Base-by-base conservation (phyloP, 2,113 vertebrate species). In the Seriola rivoliana region DNA sequence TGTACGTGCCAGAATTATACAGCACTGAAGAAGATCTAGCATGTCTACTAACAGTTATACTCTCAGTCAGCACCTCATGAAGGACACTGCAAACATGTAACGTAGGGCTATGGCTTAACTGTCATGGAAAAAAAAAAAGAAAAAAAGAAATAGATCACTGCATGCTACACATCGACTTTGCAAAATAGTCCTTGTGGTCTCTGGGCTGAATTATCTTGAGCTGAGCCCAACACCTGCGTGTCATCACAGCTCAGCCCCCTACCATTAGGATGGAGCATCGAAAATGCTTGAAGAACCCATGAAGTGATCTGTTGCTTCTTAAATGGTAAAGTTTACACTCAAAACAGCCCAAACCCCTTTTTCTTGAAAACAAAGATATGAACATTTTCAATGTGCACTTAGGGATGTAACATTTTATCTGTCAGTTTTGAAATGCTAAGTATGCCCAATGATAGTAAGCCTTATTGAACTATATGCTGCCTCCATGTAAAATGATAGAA, bases 101-200 rank as follows among this genome's bases (percentile, higher is more conserved):
- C 5, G 48, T 55, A 65, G 46, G 34, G 42, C 40, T 84, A 85
- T 88, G 82, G 75, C 83, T 82, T 85, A 42, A 75, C 50, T 50
- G 78, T 74, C 71, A 77, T 66, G 32, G 9, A 23, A 6, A 42
- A 32, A 54, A 54, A 58, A 55, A 62, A 23, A 36, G 71, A 8
- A 71, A 52, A 40, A 32, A 34, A 32, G 40, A 65, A 64, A 60
- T 12, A 36, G 46, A 75, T 63, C 29, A 80, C 60, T 52, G 71
- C 68, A 78, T 73, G 76, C 76, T 78, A 69, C 60, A 80, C 65
- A 68, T 75, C 29, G 65, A 78, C 48, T 64, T 80, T 82, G 62
- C 65, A 76, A 85, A 86, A 78, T 76, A 72, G 72, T 48, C 63
- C 25, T 76, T 11, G 40, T 75, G 54, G 66, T 64, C 17, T 65